Evolutionary conservation across 2,113 vertebrate species (phyloP).

Genomic region (Picathartes gymnocephalus): DNA sequence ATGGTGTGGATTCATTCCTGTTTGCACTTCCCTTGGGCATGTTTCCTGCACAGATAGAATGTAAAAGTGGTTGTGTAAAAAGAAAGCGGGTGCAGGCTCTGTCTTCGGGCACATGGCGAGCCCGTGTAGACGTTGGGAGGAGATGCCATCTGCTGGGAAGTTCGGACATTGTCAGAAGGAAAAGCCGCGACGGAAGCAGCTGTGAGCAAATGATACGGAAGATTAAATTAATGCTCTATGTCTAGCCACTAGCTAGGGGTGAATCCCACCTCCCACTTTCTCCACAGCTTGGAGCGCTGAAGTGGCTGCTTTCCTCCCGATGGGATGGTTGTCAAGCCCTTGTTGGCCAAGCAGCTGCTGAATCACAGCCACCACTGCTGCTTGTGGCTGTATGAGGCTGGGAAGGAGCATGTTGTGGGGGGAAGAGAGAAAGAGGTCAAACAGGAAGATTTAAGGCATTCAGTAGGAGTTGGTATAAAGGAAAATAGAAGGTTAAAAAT

Average conservation of each 20-base stretch:
- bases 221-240: neutral
- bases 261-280: neutral
- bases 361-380: neutral
- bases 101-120: conserved; percentile 26
- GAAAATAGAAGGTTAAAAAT: neutral
- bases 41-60: neutral
- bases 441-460: neutral
- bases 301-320: neutral
- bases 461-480: neutral
- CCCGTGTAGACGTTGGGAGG: conserved; percentile 57
- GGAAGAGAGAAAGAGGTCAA: neutral
- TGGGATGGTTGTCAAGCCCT: neutral
- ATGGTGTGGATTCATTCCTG: neutral
- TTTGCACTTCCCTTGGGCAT: neutral
- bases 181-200: neutral
- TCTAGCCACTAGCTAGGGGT: neutral
- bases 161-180: conserved; percentile 25
- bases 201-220: neutral
- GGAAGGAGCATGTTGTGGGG: neutral
- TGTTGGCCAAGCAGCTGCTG: neutral
- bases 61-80: neutral
- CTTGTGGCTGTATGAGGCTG: neutral
- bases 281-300: fast-evolving
- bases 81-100: neutral
- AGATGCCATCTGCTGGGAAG: conserved; percentile 75